Conservation (phyloP, 2,888 invertebrate genomes). For the Uloborus plumipes region DNA sequence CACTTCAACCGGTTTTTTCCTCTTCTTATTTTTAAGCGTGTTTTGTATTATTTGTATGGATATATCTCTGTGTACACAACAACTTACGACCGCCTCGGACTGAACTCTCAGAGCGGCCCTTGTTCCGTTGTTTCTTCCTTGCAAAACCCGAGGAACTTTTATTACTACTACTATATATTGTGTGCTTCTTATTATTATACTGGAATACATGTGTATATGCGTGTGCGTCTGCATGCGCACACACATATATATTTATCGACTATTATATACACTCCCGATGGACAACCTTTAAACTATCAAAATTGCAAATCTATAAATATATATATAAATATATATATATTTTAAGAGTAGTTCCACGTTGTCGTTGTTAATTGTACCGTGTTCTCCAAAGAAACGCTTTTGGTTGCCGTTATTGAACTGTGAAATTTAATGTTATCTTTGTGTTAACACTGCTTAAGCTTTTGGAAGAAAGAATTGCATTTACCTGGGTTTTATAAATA, state of each 20-base stretch:
- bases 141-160: slow-evolving; percentile 6
- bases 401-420: slow-evolving; percentile 46
- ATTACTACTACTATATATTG: slow-evolving; percentile 47
- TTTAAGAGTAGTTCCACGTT: slow-evolving; percentile 61
- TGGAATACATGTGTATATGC: too few species aligned
- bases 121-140: slow-evolving; percentile 20
- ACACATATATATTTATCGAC: slow-evolving; percentile 55
- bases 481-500: slow-evolving; percentile 33
- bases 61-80: slow-evolving; percentile 23
- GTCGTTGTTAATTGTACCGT: slow-evolving; percentile 61
- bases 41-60: slow-evolving; percentile 39
- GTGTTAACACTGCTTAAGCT: slow-evolving; percentile 46
- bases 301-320: slow-evolving; percentile 51
- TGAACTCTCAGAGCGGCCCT: slow-evolving; percentile 6
- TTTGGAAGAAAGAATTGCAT: slow-evolving; percentile 31
- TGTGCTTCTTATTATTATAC: slow-evolving; percentile 55
- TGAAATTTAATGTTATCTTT: slow-evolving; percentile 17
- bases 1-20: slow-evolving; percentile 26
- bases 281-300: slow-evolving; percentile 61
- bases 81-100: slow-evolving; percentile 32
- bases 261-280: slow-evolving; percentile 57
- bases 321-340: slow-evolving; percentile 30
- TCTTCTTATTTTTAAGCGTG: slow-evolving; percentile 32
- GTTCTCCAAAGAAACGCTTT: slow-evolving; percentile 46
- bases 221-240: slow-evolving; percentile 12